Evolutionary conservation across 2,113 vertebrate species (phyloP), one percentile per base, ranked within the genome.

Genomic region (Melanocharis versteri): DNA sequence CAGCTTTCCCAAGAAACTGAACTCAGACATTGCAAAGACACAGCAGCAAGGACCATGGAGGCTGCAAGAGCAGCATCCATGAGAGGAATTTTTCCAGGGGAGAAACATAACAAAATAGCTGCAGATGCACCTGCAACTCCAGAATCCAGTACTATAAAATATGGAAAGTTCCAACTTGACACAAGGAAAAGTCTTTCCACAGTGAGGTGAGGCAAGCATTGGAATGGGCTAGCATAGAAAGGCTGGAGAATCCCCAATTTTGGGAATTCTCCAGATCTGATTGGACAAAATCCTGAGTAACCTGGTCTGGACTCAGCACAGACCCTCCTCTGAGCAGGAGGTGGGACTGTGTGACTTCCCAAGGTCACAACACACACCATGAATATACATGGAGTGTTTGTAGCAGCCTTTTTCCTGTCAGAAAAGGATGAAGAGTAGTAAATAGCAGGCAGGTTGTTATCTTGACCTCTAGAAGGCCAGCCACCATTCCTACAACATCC

Each of bases 401-500:
- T 50, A 89, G 89, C 22, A 87, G 66, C 40, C 78, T 84, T 89
- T 83, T 96, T 95, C 95, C 94, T 85, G 91, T 89, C 87, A 91
- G 91, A 95, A 87, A 93, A 85, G 84, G 89, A 91, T 72, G 93
- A 91, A 64, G 72, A 89, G 56, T 44, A 79, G 93, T 71, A 91
- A 94, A 95, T 87, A 96, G 84, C 28, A 83, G 80, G 57, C 93
- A 91, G 37, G 82, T 85, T 91, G 81, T 96, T 96, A 95, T 95
- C 94, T 95, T 94, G 94, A 95, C 91, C 93, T 93, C 91, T 93
- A 79, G 70, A 91, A 95, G 89, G 91, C 87, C 91, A 93, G 70
- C 78, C 90, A 85, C 91, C 87, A 87, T 96, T 96, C 79, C 92
- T 95, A 83, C 92, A 87, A 76, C 94, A 97, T 96, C 95, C 96